Conservation (phyloP, 2,113 vertebrate genomes). For the Rhinoderma darwinii region DNA sequence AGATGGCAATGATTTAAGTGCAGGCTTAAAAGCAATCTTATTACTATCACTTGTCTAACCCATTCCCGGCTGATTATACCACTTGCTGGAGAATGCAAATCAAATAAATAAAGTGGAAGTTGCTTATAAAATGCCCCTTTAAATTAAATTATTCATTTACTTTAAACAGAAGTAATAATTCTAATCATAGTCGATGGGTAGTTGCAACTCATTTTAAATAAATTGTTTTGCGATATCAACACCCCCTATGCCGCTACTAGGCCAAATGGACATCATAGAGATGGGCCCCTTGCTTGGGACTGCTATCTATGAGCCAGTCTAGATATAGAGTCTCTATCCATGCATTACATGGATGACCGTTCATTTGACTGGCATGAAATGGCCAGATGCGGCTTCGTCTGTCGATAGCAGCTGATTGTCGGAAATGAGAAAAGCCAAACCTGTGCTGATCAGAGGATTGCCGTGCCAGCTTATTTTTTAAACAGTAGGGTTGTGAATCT, state of each 20-base stretch:
- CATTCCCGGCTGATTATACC: slow-evolving; percentile 19
- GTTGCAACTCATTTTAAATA: slow-evolving; percentile 67
- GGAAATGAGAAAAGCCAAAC: background rate
- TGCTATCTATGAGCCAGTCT: no score
- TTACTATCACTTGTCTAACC: slow-evolving; percentile 32
- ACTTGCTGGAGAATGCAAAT: slow-evolving; percentile 32
- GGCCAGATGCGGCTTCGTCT: background rate
- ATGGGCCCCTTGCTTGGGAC: no score
- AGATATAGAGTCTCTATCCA: background rate
- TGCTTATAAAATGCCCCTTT: background rate
- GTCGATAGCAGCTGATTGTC: no score
- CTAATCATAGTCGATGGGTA: slow-evolving; percentile 57
- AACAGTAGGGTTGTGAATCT: no score
- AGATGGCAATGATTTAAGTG: slow-evolving; percentile 37
- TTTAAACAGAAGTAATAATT: background rate
- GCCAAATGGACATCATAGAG: no score
- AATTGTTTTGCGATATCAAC: slow-evolving; percentile 33
- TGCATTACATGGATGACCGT: no score
- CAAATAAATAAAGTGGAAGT: slow-evolving; percentile 10
- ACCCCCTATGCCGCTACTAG: background rate
- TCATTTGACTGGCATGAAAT: background rate
- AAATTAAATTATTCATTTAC: slow-evolving; percentile 9
- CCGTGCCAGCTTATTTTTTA: background rate
- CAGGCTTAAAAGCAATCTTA: slow-evolving; percentile 42
- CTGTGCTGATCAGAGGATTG: background rate